Base-by-base conservation (phyloP, 2,113 vertebrate species). In the Chiloscyllium plagiosum region DNA sequence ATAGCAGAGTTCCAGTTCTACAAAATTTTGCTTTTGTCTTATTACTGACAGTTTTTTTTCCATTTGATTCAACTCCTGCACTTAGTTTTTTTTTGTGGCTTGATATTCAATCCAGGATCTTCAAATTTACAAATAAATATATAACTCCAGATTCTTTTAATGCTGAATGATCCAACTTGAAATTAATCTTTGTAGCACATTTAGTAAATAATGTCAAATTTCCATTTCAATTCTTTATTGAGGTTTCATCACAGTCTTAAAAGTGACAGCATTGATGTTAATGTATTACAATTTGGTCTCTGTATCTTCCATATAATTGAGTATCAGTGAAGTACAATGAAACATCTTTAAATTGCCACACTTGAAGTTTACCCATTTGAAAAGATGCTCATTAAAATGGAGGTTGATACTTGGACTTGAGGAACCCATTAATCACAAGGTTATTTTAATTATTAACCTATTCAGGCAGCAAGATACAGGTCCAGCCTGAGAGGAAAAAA, bases 161-260 rank as follows among this genome's bases (percentile, higher is more conserved):
- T 72, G 33, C 33, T 80, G 78, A 42, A 47, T 42, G 22, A 22
- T 83, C 37, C 37, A 83, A 83, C 13, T 22, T 83, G 37, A 47
- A 83, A 33, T 29, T 72, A 26, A 47, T 47, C 80, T 19, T 83
- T 42, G 80, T 42, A 83, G 80, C 80, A 47, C 37, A 22, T 83
- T 83, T 83, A 42, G 37, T 47, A 83, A 83, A 83, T 22, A 47
- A 61, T 56, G 29, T 33, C 87, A 90, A 89, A 89, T 89, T 56
- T 47, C 52, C 52, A 61, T 89, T 83, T 83, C 87, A 90, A 89
- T 89, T 89, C 2, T 89, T 89, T 89, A 24, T 90, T 90, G 50
- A 89, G 86, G 50, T 90, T 90, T 90, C 61, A 90, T 90, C 52
- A 90, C 87, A 90, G 87, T 90, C 50, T 61, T 90, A 29, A 33